Percentiles rank a stretch among this genome's conserved stretches.
Evolutionary conservation across 2,888 invertebrate genomes (phyloP).

Genomic region (Nephrotoma guestfalica): DNA sequence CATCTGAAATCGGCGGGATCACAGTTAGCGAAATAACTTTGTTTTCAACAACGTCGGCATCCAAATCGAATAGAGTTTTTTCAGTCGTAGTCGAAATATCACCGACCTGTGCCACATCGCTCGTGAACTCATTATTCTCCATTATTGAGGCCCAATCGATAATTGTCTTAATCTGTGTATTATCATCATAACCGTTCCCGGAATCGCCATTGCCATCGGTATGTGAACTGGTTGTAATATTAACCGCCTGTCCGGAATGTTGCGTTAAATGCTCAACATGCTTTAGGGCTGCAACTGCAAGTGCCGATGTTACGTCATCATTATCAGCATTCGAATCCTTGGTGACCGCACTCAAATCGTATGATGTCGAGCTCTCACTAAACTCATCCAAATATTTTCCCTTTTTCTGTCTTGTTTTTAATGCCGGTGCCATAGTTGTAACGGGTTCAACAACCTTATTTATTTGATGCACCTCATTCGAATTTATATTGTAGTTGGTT

Average conservation of each 20-base stretch:
- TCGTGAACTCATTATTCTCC: constrained; percentile 14
- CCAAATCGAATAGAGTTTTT: not conserved
- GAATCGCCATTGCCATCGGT: constrained; percentile 8
- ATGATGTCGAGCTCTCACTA: not conserved
- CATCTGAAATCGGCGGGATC: not conserved
- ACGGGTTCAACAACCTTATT: not conserved
- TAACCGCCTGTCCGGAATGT: constrained; percentile 1
- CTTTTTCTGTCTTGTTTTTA: constrained; percentile 20
- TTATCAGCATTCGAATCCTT: constrained; percentile 24
- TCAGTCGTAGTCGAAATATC: constrained; percentile 11
- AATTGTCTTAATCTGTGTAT: constrained; percentile 7
- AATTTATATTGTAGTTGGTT: not conserved
- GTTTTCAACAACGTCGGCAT: not conserved
- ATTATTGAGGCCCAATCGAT: constrained; percentile 11
- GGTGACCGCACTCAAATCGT: not conserved
- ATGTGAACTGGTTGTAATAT: constrained; percentile 8
- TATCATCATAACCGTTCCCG: not conserved
- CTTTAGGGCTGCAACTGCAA: constrained; percentile 26
- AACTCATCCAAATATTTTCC: constrained; percentile 21
- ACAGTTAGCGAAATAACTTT: not conserved
- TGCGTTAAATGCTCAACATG: constrained; percentile 13
- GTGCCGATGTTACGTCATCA: constrained; percentile 22
- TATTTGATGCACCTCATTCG: constrained; percentile 8
- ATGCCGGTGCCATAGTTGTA: constrained; percentile 11
- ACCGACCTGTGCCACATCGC: constrained; percentile 18